A percentile compares a stretch with the other conserved stretches of the same genome.
phyloP scores from a whole-genome alignment of 2,113 vertebrate genomes.

The Hyla sarda region DNA sequence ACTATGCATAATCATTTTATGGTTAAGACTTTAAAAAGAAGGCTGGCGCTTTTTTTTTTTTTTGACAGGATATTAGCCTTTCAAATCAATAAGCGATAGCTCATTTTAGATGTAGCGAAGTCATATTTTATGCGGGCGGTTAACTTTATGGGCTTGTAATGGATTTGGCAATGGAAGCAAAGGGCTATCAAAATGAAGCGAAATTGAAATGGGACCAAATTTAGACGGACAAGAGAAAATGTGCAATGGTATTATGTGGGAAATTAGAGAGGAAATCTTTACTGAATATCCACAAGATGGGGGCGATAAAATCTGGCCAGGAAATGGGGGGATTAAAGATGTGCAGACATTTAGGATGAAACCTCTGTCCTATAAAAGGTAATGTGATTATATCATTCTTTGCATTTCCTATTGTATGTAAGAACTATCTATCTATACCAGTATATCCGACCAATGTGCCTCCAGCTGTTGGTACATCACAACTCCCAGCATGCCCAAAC shows the following conservation, averaged over 20 bases:
- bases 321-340: neutral
- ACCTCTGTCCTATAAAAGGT: neutral
- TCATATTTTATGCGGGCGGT: conserved; percentile 55
- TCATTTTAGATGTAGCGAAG: conserved; percentile 50
- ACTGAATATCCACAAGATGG: neutral
- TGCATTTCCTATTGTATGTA: neutral
- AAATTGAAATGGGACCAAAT: conserved; percentile 49
- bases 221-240: conserved; percentile 35
- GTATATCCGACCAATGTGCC: no score
- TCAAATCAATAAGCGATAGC: conserved; percentile 53
- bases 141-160: conserved; percentile 56
- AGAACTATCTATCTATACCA: neutral
- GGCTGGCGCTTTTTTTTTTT: conserved; percentile 24
- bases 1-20: conserved; percentile 30
- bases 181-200: conserved; percentile 44
- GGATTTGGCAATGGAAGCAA: conserved; percentile 55
- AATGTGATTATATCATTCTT: neutral
- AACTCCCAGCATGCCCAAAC: no score
- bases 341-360: neutral
- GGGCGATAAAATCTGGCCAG: neutral
- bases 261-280: conserved; percentile 31
- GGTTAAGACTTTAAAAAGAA: conserved; percentile 37
- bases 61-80: conserved; percentile 55
- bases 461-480: no score
- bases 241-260: neutral